Evolutionary conservation across 2,797 vertebrate species (phyloP).

Genomic region (Myoxocephalus aenaeus): DNA sequence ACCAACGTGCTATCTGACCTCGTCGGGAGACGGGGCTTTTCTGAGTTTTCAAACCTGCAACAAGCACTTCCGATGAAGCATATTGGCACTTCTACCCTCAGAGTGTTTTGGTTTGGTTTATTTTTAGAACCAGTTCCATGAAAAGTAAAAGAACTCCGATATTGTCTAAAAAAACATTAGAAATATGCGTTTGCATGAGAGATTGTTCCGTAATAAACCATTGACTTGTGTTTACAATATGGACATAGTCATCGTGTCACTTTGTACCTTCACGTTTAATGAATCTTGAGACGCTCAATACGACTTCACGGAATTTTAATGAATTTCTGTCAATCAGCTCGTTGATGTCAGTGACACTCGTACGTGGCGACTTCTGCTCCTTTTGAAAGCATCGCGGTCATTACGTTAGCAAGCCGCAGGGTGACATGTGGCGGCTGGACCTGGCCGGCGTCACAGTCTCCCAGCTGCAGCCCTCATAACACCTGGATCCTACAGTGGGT

Average conservation of each 20-base stretch:
- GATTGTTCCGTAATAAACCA: no score
- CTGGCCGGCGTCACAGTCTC: constrained; percentile 27
- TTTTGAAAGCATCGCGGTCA: background rate
- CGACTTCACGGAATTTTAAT: background rate
- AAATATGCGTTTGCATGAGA: no score
- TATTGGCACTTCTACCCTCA: no score
- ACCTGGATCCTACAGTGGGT: constrained; percentile 11
- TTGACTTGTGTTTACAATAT: no score
- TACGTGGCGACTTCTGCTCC: background rate
- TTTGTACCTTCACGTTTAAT: background rate
- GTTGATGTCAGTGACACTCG: background rate
- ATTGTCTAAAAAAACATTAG: no score
- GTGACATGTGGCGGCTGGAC: background rate
- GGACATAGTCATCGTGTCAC: no score
- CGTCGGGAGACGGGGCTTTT: background rate
- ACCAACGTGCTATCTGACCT: background rate
- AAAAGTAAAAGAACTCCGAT: no score
- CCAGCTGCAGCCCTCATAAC: constrained; percentile 41
- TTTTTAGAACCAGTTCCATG: no score
- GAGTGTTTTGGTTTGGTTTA: no score
- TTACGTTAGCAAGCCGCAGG: background rate
- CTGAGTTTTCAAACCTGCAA: no score
- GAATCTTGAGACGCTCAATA: background rate
- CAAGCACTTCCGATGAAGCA: no score
- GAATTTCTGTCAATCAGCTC: background rate